Conservation (phyloP, 2,797 vertebrate genomes). For the Prionace glauca region DNA sequence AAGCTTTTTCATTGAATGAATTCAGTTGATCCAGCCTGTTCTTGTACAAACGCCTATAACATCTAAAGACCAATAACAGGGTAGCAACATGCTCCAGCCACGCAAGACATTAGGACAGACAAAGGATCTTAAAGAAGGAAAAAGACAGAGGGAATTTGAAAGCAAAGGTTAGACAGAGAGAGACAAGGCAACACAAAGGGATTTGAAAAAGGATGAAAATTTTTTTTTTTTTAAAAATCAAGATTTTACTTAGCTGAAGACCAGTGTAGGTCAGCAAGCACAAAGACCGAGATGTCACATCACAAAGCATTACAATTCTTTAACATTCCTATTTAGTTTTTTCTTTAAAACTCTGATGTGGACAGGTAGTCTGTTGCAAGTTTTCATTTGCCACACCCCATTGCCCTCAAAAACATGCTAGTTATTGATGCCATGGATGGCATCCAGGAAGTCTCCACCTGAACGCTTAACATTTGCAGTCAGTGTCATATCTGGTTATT, state of each 20-base stretch:
- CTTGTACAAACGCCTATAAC: not conserved
- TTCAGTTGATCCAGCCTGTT: not conserved
- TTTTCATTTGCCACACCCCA: not conserved
- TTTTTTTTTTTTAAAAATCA: not conserved
- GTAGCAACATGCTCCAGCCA: too few species aligned
- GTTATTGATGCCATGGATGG: not conserved
- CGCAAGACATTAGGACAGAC: not conserved
- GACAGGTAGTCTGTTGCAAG: not conserved
- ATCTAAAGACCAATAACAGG: not conserved
- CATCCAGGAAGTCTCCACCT: not conserved
- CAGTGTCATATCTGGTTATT: not conserved
- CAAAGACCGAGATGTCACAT: not conserved
- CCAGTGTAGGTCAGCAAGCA: not conserved
- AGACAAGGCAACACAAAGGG: not conserved
- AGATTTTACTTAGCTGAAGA: not conserved
- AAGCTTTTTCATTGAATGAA: not conserved
- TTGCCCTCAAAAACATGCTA: not conserved
- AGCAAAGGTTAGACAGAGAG: not conserved
- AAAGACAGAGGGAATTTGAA: not conserved
- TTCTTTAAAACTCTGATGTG: not conserved
- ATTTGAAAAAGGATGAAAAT: not conserved
- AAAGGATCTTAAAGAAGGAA: not conserved
- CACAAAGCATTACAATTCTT: not conserved
- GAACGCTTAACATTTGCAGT: not conserved
- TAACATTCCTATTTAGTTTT: not conserved